These are phyloP conservation scores for Ancistrus triradiatus DNA, from an alignment of 2,113 vertebrate species.

Conservation along the genomic window DNA sequence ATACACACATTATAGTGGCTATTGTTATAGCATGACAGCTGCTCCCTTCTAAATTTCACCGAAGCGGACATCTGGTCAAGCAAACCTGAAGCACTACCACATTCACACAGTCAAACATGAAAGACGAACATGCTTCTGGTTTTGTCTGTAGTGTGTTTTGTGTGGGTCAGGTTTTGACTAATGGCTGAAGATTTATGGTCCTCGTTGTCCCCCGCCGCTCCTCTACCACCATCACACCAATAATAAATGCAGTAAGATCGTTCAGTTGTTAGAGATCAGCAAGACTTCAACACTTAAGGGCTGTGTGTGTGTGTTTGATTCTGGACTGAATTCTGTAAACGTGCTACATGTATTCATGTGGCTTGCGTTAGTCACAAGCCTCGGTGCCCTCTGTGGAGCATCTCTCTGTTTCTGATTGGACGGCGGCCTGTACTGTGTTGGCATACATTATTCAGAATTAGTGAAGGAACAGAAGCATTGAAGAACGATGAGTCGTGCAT, in stretches of 20 bases:
- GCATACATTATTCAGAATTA: slow-evolving; percentile 5
- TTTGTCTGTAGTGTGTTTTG: too few relatives aligned
- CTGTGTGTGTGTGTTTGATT: too few relatives aligned
- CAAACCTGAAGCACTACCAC: not conserved
- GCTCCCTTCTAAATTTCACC: slow-evolving; percentile 15
- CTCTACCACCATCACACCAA: too few relatives aligned
- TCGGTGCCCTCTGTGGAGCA: not conserved
- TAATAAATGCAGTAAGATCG: too few relatives aligned
- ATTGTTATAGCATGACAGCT: slow-evolving; percentile 23
- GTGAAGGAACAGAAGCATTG: not conserved
- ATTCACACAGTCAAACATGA: slow-evolving; percentile 10
- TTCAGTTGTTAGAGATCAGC: too few relatives aligned
- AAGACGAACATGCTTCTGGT: slow-evolving; percentile 16
- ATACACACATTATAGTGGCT: slow-evolving; percentile 11
- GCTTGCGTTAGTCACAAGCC: not conserved
- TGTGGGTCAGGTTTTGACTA: too few relatives aligned
- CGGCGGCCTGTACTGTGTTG: not conserved
- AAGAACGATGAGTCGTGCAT: not conserved
- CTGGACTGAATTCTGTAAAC: not conserved
- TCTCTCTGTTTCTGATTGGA: slow-evolving; percentile 4
- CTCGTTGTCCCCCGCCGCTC: too few relatives aligned
- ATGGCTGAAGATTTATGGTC: too few relatives aligned
- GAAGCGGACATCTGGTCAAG: slow-evolving; percentile 19
- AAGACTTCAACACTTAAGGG: too few relatives aligned
- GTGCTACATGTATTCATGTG: too few relatives aligned